phyloP scores from a whole-genome alignment of 2,113 vertebrate genomes.

The Thalassoma bifasciatum region DNA sequence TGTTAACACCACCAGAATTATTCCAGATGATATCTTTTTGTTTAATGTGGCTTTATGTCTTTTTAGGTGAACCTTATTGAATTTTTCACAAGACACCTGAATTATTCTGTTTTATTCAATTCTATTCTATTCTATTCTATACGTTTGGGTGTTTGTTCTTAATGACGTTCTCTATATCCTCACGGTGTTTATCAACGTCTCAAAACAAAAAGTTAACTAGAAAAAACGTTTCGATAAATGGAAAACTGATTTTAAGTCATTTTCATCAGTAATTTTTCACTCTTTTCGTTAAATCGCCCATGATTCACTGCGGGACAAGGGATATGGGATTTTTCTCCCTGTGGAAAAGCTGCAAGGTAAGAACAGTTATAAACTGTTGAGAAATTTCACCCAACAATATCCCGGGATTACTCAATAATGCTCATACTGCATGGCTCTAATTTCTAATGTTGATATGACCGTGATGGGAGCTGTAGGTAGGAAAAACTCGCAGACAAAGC shows the following conservation, averaged over 20 bases:
- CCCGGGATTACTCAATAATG: rapidly evolving
- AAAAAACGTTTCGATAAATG: neutral
- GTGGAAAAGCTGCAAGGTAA: neutral
- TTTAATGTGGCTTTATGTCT: no score
- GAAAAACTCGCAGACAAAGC: neutral
- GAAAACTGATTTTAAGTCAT: neutral
- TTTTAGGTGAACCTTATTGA: no score
- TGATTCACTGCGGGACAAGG: constrained; percentile 30
- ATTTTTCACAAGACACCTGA: no score
- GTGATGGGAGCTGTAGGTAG: no score
- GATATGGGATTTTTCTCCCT: neutral
- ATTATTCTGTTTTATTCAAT: no score
- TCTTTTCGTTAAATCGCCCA: constrained; percentile 22
- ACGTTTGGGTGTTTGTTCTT: no score
- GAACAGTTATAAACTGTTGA: rapidly evolving
- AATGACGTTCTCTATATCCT: no score
- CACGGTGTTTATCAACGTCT: neutral
- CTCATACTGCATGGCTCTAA: neutral
- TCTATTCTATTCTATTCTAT: no score
- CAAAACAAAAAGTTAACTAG: neutral
- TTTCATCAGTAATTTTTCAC: neutral
- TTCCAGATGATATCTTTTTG: no score
- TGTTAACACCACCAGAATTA: no score
- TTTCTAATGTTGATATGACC: rapidly evolving
- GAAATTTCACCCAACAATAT: neutral